phyloP scores from a whole-genome alignment of 2,797 vertebrate species.

The Gallinago stenura region DNA sequence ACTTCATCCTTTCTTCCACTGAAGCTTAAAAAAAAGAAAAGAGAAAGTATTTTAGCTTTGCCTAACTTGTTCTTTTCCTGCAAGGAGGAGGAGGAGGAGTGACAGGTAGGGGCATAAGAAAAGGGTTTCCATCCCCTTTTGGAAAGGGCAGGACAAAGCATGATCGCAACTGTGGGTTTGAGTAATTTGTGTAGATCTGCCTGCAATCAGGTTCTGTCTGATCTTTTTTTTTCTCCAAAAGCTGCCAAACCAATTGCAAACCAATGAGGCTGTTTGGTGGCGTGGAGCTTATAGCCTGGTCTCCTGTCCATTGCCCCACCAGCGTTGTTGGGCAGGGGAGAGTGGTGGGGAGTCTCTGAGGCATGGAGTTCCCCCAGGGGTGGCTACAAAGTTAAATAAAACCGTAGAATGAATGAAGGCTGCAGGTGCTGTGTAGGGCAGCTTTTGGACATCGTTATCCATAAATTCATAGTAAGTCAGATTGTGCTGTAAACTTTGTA shows the following conservation, averaged over 20 bases:
- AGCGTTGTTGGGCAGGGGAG: fast-evolving
- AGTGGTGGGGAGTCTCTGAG: neutral
- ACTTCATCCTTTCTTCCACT: neutral
- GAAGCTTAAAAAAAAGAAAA: neutral
- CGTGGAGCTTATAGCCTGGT: neutral
- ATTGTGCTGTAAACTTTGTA: neutral
- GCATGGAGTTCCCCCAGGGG: neutral
- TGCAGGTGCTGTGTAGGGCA: neutral
- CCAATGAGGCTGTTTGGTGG: neutral
- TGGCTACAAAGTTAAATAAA: neutral
- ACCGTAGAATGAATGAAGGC: neutral
- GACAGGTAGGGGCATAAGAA: neutral
- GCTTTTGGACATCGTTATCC: neutral
- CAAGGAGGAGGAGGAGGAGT: neutral
- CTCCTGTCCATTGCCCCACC: neutral
- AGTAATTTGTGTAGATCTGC: neutral
- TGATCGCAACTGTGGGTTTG: fast-evolving
- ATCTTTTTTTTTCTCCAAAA: neutral
- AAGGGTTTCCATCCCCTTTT: neutral
- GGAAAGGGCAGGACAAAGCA: neutral
- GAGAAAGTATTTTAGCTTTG: neutral
- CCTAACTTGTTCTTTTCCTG: neutral
- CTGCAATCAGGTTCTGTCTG: neutral
- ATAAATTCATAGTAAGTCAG: neutral
- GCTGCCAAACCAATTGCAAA: neutral